These are phyloP conservation scores for Cydia pomonella DNA, from an alignment of 1,140 invertebrate species.

Conservation along the genomic window DNA sequence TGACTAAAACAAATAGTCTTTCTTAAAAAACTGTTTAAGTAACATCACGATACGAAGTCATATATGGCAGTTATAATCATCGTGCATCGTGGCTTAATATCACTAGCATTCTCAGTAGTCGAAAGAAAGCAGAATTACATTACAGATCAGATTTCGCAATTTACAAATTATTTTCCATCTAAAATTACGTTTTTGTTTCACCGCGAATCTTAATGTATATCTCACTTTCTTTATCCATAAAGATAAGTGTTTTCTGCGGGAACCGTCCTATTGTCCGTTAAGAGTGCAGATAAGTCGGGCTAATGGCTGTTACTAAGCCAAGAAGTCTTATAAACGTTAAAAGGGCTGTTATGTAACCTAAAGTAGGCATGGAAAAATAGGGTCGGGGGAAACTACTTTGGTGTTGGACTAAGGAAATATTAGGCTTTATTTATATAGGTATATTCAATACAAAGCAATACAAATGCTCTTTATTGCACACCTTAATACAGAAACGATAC, in stretches of 20 bases:
- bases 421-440: too few relatives aligned
- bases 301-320: slow-evolving; percentile 9
- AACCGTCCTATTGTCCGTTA: slow-evolving; percentile 1
- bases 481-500: too few relatives aligned
- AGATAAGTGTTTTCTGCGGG: slow-evolving; percentile 5
- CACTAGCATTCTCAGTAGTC: too few relatives aligned
- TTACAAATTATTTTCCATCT: slow-evolving; percentile 4
- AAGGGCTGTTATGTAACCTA: slow-evolving; percentile 6
- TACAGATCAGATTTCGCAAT: background rate
- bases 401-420: too few relatives aligned
- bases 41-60: too few relatives aligned
- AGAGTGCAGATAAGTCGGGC: background rate
- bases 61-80: too few relatives aligned
- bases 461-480: too few relatives aligned
- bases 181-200: background rate
- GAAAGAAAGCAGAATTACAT: background rate
- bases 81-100: too few relatives aligned
- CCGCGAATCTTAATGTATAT: slow-evolving; percentile 2
- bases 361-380: background rate
- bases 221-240: slow-evolving; percentile 11
- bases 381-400: background rate
- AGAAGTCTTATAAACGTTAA: background rate
- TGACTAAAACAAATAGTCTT: too few relatives aligned
- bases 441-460: too few relatives aligned
- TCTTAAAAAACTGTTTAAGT: too few relatives aligned